phyloP scores from a whole-genome alignment of 1,140 invertebrate species.

The Lithobius niger region DNA sequence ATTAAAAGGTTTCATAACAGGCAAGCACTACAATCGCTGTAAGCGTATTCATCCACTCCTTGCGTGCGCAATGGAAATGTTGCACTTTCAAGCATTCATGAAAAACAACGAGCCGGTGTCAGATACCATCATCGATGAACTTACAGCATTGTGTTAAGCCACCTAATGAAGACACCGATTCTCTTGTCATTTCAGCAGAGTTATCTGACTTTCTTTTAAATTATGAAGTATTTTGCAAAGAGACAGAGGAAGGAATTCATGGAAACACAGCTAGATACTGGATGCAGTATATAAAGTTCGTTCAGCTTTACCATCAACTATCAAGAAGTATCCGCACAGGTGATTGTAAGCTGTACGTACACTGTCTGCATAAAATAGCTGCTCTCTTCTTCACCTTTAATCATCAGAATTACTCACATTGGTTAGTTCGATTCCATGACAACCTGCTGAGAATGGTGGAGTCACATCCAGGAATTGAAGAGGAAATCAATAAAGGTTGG shows the following conservation, averaged over 20 bases:
- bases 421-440: slow-evolving; percentile 19
- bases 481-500: background rate
- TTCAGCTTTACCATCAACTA: too few relatives aligned
- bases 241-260: too few relatives aligned
- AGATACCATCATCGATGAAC: too few relatives aligned
- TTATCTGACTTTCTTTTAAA: too few relatives aligned
- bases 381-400: slow-evolving; percentile 25
- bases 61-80: slow-evolving; percentile 28
- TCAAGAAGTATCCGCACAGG: too few relatives aligned
- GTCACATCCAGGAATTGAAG: slow-evolving; percentile 3
- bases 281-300: too few relatives aligned
- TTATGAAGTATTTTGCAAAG: too few relatives aligned
- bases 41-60: slow-evolving; percentile 34
- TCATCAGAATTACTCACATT: slow-evolving; percentile 25
- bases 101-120: too few relatives aligned
- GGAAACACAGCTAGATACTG: too few relatives aligned
- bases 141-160: too few relatives aligned
- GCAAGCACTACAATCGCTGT: slow-evolving; percentile 36
- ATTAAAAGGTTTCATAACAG: slow-evolving; percentile 30
- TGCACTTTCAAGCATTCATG: slow-evolving; percentile 35
- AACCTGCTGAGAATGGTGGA: slow-evolving; percentile 9
- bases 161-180: too few relatives aligned
- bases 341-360: slow-evolving; percentile 22
- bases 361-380: slow-evolving; percentile 19
- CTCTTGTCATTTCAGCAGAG: too few relatives aligned